Conservation (phyloP, 2,797 vertebrate genomes). For the Sternarchorhynchus goeldii region DNA sequence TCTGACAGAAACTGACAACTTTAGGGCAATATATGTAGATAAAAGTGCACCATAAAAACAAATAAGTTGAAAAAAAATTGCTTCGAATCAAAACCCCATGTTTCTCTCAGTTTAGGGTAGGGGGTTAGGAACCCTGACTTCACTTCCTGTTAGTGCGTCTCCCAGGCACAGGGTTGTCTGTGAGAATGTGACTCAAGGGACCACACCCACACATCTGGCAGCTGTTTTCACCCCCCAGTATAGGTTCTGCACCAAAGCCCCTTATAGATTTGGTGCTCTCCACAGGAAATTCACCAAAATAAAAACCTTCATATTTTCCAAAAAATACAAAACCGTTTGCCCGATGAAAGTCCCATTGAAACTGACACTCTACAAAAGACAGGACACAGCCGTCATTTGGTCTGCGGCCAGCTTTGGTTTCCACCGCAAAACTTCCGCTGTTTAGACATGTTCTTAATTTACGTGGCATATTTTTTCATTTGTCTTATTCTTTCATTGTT, state of each 20-base stretch:
- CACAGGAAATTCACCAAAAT: slow-evolving; percentile 58
- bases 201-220: slow-evolving; percentile 77
- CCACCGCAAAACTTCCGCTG: slow-evolving; percentile 32
- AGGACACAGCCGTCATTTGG: background rate
- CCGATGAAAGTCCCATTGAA: slow-evolving; percentile 20
- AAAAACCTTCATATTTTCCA: slow-evolving; percentile 31
- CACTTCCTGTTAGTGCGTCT: slow-evolving; percentile 80
- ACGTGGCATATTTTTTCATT: slow-evolving; percentile 47
- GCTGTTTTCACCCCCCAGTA: slow-evolving; percentile 70
- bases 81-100: slow-evolving; percentile 44
- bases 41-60: too few relatives aligned
- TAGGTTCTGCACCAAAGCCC: slow-evolving; percentile 46
- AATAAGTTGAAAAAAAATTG: too few relatives aligned
- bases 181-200: slow-evolving; percentile 80
- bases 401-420: slow-evolving; percentile 36
- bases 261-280: slow-evolving; percentile 60
- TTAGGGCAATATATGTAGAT: background rate
- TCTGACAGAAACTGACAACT: background rate
- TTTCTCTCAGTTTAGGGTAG: slow-evolving; percentile 68
- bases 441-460: slow-evolving; percentile 31
- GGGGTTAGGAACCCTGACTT: slow-evolving; percentile 78
- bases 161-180: slow-evolving; percentile 83
- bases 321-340: background rate
- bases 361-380: background rate
- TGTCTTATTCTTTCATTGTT: slow-evolving; percentile 1